Percentiles rank a stretch among this genome's conserved stretches.
phyloP scores from a whole-genome alignment of 2,797 vertebrate species.

The Acrossocheilus wenchowensis region DNA sequence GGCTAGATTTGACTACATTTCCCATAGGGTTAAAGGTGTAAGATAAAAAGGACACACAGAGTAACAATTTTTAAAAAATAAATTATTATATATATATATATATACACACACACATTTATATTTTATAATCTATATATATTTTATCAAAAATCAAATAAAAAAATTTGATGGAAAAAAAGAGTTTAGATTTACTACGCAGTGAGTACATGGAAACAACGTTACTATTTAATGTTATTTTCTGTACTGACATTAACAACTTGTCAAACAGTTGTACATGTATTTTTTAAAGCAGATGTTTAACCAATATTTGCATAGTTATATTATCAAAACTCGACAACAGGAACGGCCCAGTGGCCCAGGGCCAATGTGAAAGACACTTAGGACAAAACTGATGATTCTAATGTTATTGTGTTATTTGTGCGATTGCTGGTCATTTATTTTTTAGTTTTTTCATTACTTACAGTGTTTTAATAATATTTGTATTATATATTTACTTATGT shows the following conservation, averaged over 20 bases:
- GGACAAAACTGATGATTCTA: background rate
- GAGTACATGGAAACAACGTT: background rate
- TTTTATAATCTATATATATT: no score
- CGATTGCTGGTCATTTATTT: background rate
- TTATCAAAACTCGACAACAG: background rate
- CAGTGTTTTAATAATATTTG: background rate
- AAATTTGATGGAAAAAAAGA: background rate
- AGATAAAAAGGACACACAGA: no score
- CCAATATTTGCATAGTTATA: background rate
- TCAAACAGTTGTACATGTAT: background rate
- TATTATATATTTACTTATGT: background rate
- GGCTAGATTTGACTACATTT: no score
- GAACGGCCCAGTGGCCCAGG: background rate
- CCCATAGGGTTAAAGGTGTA: no score
- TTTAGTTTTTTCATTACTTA: background rate
- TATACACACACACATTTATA: no score
- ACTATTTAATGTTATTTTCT: constrained; percentile 4
- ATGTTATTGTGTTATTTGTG: background rate
- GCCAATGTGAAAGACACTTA: background rate
- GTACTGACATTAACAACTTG: background rate
- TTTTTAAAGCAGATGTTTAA: background rate
- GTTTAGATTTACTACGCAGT: background rate
- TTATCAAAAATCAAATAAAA: no score
- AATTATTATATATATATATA: no score
- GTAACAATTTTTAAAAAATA: no score